phyloP scores from a whole-genome alignment of 1,140 invertebrate genomes.

The Temnothorax curvispinosus region DNA sequence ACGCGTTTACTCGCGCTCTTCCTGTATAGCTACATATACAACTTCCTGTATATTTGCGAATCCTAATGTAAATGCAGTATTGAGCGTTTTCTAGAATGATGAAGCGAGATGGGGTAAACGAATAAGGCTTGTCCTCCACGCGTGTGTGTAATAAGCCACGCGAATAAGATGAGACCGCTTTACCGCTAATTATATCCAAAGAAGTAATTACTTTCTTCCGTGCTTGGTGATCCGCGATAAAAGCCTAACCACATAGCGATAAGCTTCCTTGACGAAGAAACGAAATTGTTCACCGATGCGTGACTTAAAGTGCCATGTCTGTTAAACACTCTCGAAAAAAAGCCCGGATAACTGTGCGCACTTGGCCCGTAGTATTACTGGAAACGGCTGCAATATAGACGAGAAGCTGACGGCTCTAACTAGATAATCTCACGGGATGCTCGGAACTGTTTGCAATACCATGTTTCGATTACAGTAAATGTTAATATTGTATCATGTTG shows the following conservation, averaged over 20 bases:
- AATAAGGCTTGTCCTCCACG: too few species aligned
- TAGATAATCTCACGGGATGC: not conserved
- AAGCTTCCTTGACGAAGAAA: constrained; percentile 9
- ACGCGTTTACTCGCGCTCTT: not conserved
- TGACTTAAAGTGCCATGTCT: not conserved
- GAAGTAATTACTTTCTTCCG: constrained; percentile 47
- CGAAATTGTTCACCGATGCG: constrained; percentile 32
- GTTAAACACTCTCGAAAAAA: not conserved
- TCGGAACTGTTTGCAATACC: not conserved
- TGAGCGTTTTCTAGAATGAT: not conserved
- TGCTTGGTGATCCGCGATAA: constrained; percentile 42
- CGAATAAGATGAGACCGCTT: not conserved
- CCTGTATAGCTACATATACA: not conserved
- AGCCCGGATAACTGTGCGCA: not conserved
- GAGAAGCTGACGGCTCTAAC: not conserved
- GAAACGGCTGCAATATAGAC: not conserved
- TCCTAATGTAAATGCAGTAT: constrained; percentile 1
- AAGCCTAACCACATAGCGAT: constrained; percentile 27
- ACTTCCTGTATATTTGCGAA: not conserved
- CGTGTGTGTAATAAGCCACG: not conserved
- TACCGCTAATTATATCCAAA: constrained; percentile 30
- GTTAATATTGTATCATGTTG: not conserved
- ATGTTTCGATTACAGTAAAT: not conserved
- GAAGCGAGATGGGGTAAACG: not conserved
- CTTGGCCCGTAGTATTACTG: not conserved